Evolutionary conservation across 2,797 vertebrate species (phyloP).

Genomic region (Hyperoplus lanceolatus): DNA sequence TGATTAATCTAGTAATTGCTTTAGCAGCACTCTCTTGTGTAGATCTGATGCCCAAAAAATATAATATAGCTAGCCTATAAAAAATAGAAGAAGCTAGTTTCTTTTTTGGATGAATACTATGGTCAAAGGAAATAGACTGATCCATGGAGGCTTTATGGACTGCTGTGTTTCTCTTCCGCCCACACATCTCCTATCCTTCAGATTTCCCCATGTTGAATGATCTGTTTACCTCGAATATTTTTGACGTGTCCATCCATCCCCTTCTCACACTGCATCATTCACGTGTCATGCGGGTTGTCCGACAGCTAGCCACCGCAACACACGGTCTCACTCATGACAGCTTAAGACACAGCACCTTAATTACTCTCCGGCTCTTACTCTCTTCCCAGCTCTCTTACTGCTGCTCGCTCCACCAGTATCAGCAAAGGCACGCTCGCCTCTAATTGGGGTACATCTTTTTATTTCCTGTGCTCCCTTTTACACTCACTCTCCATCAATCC

Average conservation of each 20-base stretch:
- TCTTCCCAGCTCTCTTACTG: slow-evolving; percentile 35
- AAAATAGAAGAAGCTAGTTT: no score
- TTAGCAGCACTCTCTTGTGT: neutral
- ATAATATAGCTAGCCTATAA: neutral
- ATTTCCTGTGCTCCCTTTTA: slow-evolving; percentile 28
- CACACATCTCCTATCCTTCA: slow-evolving; percentile 5
- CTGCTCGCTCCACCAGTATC: slow-evolving; percentile 36
- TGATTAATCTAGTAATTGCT: neutral
- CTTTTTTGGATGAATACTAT: no score
- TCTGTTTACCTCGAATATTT: slow-evolving; percentile 1
- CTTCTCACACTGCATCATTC: neutral
- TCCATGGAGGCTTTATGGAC: slow-evolving; percentile 2
- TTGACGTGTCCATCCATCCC: neutral
- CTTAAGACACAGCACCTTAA: slow-evolving; percentile 52
- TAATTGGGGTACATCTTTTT: slow-evolving; percentile 79
- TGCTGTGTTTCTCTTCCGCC: neutral
- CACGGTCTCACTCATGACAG: slow-evolving; percentile 22
- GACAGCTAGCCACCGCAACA: slow-evolving; percentile 1
- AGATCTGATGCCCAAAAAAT: neutral
- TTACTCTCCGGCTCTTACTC: slow-evolving; percentile 59
- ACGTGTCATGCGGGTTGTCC: neutral
- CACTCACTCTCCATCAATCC: slow-evolving; percentile 45
- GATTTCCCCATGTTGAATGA: neutral
- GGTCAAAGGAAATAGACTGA: no score
- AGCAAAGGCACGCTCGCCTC: slow-evolving; percentile 52